Conservation (phyloP, 2,888 invertebrate species). For the Hypolimnas misippus region DNA sequence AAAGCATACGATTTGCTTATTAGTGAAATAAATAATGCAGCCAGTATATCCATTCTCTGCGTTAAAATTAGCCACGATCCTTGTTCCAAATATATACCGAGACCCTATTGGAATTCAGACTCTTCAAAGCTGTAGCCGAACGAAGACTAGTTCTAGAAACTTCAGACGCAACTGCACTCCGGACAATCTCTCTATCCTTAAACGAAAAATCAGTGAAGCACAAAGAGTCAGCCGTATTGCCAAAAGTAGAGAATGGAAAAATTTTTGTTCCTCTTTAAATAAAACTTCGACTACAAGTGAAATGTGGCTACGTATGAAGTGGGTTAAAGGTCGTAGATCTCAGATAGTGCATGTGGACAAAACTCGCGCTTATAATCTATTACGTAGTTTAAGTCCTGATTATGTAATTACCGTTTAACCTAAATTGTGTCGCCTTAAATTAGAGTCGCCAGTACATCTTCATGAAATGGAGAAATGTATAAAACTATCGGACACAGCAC, state of each 20-base stretch:
- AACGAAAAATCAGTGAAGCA: conserved; percentile 5
- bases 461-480: conserved; percentile 21
- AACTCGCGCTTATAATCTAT: neutral
- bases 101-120: conserved; percentile 44
- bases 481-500: conserved; percentile 26
- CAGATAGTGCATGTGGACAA: neutral
- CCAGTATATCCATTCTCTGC: conserved; percentile 37
- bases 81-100: conserved; percentile 37
- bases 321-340: conserved; percentile 11
- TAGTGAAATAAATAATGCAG: conserved; percentile 28
- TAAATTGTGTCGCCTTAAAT: neutral
- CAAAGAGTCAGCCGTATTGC: conserved; percentile 11
- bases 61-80: conserved; percentile 38
- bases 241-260: conserved; percentile 12
- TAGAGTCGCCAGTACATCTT: neutral
- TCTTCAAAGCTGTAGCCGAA: conserved; percentile 34
- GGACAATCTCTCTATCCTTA: conserved; percentile 5
- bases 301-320: conserved; percentile 23
- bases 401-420: conserved; percentile 10
- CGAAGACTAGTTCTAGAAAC: conserved; percentile 35
- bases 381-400: conserved; percentile 13
- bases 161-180: conserved; percentile 18
- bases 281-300: neutral
- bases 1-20: conserved; percentile 32
- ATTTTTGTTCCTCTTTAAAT: conserved; percentile 21